phyloP scores from a whole-genome alignment of 1,140 invertebrate species.

The Hypsibius dujardini region DNA sequence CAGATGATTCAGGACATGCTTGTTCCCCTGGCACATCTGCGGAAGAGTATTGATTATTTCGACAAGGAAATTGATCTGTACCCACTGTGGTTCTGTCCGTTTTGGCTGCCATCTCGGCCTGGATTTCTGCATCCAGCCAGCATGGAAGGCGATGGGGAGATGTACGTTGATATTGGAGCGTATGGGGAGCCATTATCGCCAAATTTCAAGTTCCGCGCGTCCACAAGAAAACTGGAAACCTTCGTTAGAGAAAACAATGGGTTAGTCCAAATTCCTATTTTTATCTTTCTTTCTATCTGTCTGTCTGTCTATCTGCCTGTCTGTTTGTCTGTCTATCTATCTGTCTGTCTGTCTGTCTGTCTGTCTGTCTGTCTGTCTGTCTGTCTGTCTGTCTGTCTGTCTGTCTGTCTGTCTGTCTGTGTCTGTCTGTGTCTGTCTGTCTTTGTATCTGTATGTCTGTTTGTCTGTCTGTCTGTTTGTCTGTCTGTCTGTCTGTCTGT shows the following conservation, averaged over 20 bases:
- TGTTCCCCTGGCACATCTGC: slow-evolving; percentile 46
- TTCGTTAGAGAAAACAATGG: slow-evolving; percentile 50
- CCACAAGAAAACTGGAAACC: slow-evolving; percentile 50
- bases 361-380: no score
- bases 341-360: no score
- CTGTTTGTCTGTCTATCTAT: no score
- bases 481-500: no score
- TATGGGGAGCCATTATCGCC: slow-evolving; percentile 52
- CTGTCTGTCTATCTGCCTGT: no score
- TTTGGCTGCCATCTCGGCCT: slow-evolving; percentile 47
- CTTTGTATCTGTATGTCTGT: no score
- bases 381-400: no score
- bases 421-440: no score
- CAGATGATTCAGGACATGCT: slow-evolving; percentile 72
- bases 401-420: no score
- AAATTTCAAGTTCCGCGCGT: slow-evolving; percentile 44
- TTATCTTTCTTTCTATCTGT: no score
- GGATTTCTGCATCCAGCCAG: slow-evolving; percentile 47
- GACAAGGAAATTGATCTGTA: slow-evolving; percentile 55
- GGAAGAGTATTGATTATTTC: slow-evolving; percentile 45
- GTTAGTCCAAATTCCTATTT: slow-evolving; percentile 30
- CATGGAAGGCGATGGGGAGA: slow-evolving; percentile 30
- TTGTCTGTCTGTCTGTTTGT: no score
- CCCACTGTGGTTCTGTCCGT: slow-evolving; percentile 66
- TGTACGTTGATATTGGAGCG: slow-evolving; percentile 54